phyloP scores from a whole-genome alignment of 1,140 invertebrate species.

The Drosophila obscura region DNA sequence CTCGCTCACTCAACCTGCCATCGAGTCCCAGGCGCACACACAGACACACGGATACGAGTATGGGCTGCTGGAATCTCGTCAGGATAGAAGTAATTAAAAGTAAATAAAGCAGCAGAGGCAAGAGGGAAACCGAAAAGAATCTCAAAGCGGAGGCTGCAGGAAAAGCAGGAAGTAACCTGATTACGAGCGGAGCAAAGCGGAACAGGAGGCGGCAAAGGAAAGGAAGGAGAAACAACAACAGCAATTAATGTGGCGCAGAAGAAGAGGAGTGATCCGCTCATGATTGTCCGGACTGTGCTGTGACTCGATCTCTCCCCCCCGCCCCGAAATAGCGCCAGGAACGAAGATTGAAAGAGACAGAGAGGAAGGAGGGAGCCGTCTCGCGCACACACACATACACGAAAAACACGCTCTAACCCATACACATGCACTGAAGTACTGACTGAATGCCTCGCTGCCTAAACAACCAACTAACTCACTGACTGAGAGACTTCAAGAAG shows the following conservation, averaged over 20 bases:
- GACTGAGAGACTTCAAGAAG: conserved; percentile 69
- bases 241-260: conserved; percentile 39
- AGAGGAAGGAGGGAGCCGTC: conserved; percentile 9
- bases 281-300: conserved; percentile 15
- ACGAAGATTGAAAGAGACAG: conserved; percentile 2
- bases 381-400: conserved; percentile 17
- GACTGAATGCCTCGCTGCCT: conserved; percentile 80
- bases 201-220: conserved; percentile 36
- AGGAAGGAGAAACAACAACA: conserved; percentile 4
- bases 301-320: conserved; percentile 41
- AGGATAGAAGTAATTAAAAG: conserved; percentile 67
- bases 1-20: too few relatives aligned
- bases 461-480: conserved; percentile 78
- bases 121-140: conserved; percentile 1
- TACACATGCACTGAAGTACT: conserved; percentile 75
- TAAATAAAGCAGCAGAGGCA: conserved; percentile 46
- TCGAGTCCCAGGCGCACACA: conserved; percentile 1
- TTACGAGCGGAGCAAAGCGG: conserved; percentile 39
- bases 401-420: conserved; percentile 37
- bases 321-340: conserved; percentile 6
- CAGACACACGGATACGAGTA: conserved; percentile 2
- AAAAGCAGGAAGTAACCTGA: conserved; percentile 38
- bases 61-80: conserved; percentile 33
- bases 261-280: conserved; percentile 29
- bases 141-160: conserved; percentile 16